Evolutionary conservation across 2,113 vertebrate genomes (phyloP).

Genomic region (Amphiprion percula): DNA sequence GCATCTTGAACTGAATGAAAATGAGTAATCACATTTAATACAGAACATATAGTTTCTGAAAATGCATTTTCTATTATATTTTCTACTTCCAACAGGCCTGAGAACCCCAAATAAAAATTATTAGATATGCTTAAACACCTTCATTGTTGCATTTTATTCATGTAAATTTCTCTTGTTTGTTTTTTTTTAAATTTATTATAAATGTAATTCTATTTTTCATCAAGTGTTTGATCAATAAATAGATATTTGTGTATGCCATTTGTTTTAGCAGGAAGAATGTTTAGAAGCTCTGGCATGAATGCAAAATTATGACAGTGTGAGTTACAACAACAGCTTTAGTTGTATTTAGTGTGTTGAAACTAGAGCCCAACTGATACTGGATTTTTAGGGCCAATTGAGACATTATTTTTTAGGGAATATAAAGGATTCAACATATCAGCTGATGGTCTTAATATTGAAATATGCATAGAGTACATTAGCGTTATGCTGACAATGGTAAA

Average conservation of each 20-base stretch:
- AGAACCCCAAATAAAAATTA: conserved; percentile 3
- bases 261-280: too few relatives aligned
- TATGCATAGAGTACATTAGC: too few relatives aligned
- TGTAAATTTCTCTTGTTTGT: background rate
- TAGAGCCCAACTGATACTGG: too few relatives aligned
- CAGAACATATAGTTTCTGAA: background rate
- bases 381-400: too few relatives aligned
- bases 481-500: too few relatives aligned
- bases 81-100: background rate
- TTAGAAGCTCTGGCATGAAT: background rate
- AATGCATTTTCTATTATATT: background rate
- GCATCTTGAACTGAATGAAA: background rate
- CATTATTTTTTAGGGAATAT: too few relatives aligned
- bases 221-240: too few relatives aligned
- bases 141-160: conserved; percentile 3
- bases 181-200: background rate
- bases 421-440: too few relatives aligned
- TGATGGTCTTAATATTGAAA: too few relatives aligned
- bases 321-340: background rate
- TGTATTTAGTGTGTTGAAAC: background rate
- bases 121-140: background rate
- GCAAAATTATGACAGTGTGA: background rate
- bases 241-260: too few relatives aligned
- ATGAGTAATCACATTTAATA: background rate
- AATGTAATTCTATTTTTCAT: background rate